Conservation (phyloP, 2,888 invertebrate genomes). For the Dryomyza anilis region DNA sequence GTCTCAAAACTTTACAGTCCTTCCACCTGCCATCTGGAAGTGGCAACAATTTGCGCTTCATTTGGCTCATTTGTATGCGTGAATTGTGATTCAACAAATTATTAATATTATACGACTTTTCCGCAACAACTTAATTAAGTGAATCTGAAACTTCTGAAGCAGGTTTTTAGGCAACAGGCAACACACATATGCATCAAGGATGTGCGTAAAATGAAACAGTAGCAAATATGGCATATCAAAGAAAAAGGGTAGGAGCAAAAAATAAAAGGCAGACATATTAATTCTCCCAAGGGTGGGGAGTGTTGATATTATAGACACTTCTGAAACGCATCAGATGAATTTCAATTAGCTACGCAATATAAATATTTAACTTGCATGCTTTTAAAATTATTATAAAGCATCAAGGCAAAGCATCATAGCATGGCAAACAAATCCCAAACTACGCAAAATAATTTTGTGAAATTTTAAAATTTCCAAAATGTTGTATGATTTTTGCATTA, state of each 20-base stretch:
- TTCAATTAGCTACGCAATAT: slow-evolving; percentile 2
- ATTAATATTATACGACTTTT: slow-evolving; percentile 36
- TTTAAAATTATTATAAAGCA: neutral
- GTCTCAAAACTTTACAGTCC: no score
- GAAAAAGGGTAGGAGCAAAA: no score
- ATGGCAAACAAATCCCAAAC: no score
- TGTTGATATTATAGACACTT: slow-evolving; percentile 12
- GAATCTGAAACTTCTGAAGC: slow-evolving; percentile 38
- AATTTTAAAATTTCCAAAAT: no score
- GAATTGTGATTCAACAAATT: slow-evolving; percentile 14
- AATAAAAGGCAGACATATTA: neutral
- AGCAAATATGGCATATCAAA: neutral
- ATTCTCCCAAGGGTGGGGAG: no score
- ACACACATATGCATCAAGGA: neutral
- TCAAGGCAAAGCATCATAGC: no score
- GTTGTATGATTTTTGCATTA: slow-evolving; percentile 3
- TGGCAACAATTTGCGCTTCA: no score
- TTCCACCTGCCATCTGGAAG: no score
- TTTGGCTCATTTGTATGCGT: slow-evolving; percentile 36
- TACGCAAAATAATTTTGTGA: no score
- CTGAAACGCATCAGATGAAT: neutral
- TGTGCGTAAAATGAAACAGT: neutral
- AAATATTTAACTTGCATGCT: neutral
- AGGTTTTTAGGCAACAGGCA: slow-evolving; percentile 3
- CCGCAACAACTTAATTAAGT: slow-evolving; percentile 50